phyloP scores from a whole-genome alignment of 1,140 invertebrate species.

The Zaprionus taronus region DNA sequence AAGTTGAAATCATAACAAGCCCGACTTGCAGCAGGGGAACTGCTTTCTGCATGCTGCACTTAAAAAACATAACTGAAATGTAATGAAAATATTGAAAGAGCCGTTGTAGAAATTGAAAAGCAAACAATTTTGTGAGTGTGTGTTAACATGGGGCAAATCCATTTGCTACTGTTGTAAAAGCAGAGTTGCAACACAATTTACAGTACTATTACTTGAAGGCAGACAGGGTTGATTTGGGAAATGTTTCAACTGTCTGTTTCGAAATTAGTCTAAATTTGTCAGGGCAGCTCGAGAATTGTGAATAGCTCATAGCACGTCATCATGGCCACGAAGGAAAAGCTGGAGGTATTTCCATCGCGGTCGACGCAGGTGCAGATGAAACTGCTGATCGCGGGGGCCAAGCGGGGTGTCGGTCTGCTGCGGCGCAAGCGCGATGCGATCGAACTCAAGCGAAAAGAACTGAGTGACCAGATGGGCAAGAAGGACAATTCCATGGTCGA shows the following conservation, averaged over 20 bases:
- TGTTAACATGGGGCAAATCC: slow-evolving; percentile 42
- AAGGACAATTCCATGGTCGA: slow-evolving; percentile 42
- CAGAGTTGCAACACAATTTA: slow-evolving; percentile 8
- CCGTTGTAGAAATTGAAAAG: slow-evolving; percentile 44
- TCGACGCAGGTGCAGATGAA: slow-evolving; percentile 73
- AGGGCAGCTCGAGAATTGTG: no score
- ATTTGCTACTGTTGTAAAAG: slow-evolving; percentile 43
- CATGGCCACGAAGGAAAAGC: slow-evolving; percentile 57
- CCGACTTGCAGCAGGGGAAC: slow-evolving; percentile 29
- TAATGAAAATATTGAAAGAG: slow-evolving; percentile 77
- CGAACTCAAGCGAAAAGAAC: slow-evolving; percentile 67
- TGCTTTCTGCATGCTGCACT: slow-evolving; percentile 18
- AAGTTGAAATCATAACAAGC: slow-evolving; percentile 81
- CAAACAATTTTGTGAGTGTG: slow-evolving; percentile 31
- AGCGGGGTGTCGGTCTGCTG: slow-evolving; percentile 60
- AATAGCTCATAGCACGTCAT: not conserved
- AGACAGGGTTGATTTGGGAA: not conserved
- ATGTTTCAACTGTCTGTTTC: not conserved
- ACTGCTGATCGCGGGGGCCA: slow-evolving; percentile 54
- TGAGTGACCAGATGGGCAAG: slow-evolving; percentile 12
- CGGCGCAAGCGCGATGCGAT: slow-evolving; percentile 76
- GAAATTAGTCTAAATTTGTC: not conserved
- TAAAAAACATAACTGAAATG: slow-evolving; percentile 69
- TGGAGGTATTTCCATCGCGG: slow-evolving; percentile 71
- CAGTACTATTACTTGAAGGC: slow-evolving; percentile 2